Conservation (phyloP, 2,888 invertebrate species). For the Ganaspis brasiliensis region DNA sequence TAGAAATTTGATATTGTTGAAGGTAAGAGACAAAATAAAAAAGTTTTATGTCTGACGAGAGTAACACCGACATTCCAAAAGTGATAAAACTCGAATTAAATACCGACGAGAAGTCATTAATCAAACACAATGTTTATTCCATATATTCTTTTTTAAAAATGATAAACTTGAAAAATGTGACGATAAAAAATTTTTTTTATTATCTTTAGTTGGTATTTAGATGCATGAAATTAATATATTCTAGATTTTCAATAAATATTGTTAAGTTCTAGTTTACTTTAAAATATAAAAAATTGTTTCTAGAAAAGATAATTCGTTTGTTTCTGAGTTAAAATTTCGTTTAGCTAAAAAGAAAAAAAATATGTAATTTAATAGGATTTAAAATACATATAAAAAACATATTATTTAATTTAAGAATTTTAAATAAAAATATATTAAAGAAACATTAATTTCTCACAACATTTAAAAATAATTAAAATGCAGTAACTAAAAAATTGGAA, state of each 20-base stretch:
- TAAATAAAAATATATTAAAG: too few species aligned
- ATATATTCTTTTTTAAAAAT: slow-evolving; percentile 21
- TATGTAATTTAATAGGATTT: too few species aligned
- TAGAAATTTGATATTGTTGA: background rate
- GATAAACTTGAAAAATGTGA: slow-evolving; percentile 1
- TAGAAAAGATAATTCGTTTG: too few species aligned
- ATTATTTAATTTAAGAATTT: too few species aligned
- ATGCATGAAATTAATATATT: background rate
- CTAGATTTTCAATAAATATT: background rate
- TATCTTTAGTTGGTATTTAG: slow-evolving; percentile 37
- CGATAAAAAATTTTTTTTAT: slow-evolving; percentile 46
- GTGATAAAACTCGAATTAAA: background rate
- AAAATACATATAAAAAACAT: too few species aligned
- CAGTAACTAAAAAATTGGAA: too few species aligned
- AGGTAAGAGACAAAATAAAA: background rate
- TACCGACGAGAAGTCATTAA: slow-evolving; percentile 10
- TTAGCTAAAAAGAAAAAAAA: too few species aligned
- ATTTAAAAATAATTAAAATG: too few species aligned
- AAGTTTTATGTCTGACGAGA: background rate
- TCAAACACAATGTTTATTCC: slow-evolving; percentile 6
- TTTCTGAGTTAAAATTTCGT: too few species aligned
- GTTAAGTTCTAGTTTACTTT: too few species aligned
- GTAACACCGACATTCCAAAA: background rate
- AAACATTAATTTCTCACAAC: too few species aligned
- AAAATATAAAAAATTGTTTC: too few species aligned